A percentile compares a stretch with the other conserved stretches of the same genome.
phyloP scores from a whole-genome alignment of 2,113 vertebrate species.

The Oncorhynchus kisutch region DNA sequence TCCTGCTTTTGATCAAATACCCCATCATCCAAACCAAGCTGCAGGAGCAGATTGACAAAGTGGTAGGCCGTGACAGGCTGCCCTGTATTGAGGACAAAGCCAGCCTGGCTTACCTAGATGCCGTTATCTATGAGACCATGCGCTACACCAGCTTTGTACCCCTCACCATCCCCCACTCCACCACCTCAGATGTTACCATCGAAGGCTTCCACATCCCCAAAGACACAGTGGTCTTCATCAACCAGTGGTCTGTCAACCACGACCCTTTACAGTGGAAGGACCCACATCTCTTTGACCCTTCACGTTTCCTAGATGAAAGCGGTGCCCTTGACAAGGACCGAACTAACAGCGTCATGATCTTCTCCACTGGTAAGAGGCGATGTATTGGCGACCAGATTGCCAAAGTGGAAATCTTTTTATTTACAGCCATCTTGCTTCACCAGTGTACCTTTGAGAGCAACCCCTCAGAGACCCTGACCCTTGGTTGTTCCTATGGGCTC shows the following conservation, averaged over 20 bases:
- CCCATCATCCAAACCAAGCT: slow-evolving; percentile 73
- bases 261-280: slow-evolving; percentile 80
- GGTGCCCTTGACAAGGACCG: slow-evolving; percentile 71
- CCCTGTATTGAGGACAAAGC: slow-evolving; percentile 72
- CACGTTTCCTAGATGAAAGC: slow-evolving; percentile 73
- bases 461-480: slow-evolving; percentile 62
- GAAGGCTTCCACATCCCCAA: slow-evolving; percentile 81
- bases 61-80: slow-evolving; percentile 75
- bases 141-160: slow-evolving; percentile 87
- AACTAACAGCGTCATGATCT: slow-evolving; percentile 78
- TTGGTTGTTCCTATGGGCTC: slow-evolving; percentile 77
- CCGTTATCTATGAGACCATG: slow-evolving; percentile 84
- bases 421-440: slow-evolving; percentile 78
- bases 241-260: slow-evolving; percentile 89
- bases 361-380: slow-evolving; percentile 80
- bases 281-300: slow-evolving; percentile 78
- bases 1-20: slow-evolving; percentile 79
- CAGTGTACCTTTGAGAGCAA: slow-evolving; percentile 78
- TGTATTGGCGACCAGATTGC: slow-evolving; percentile 83
- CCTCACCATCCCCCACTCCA: slow-evolving; percentile 85
- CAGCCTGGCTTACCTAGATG: slow-evolving; percentile 74
- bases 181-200: slow-evolving; percentile 79
- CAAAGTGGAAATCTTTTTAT: slow-evolving; percentile 81
- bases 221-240: slow-evolving; percentile 84
- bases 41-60: slow-evolving; percentile 78